phyloP scores from a whole-genome alignment of 2,113 vertebrate genomes.

The Pterophyllum scalare region DNA sequence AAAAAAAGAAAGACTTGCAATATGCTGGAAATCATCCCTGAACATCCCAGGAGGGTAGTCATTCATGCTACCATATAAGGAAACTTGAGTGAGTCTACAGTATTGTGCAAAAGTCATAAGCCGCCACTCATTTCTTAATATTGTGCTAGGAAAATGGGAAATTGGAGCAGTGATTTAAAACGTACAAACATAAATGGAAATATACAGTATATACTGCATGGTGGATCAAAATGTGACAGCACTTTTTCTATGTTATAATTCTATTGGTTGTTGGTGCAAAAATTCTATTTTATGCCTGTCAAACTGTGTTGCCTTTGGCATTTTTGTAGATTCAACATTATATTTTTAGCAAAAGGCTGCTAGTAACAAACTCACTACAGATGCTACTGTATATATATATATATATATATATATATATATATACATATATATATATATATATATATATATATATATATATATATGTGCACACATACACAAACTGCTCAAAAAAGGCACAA shows the following conservation, averaged over 20 bases:
- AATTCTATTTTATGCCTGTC: conserved; percentile 12
- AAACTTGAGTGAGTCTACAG: not conserved
- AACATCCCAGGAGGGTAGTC: conserved; percentile 56
- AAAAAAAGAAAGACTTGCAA: conserved; percentile 30
- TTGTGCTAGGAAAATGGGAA: not conserved
- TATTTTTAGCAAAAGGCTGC: not conserved
- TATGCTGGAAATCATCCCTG: conserved; percentile 59
- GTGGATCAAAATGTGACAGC: not conserved
- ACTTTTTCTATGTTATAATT: not conserved
- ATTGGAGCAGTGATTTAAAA: not conserved
- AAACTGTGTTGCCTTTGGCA: not conserved
- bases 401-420: no score
- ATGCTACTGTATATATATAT: no score
- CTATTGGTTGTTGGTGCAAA: not conserved
- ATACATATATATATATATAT: no score
- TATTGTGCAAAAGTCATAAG: not conserved
- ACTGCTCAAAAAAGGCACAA: no score
- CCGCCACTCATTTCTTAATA: not conserved
- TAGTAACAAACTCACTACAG: not conserved
- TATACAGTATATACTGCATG: not conserved
- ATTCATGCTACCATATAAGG: conserved; percentile 34
- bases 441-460: no score
- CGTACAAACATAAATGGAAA: not conserved
- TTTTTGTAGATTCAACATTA: conserved; percentile 25
- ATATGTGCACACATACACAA: no score